Base-by-base conservation (phyloP, 2,113 vertebrate species). In the Cacatua alba region DNA sequence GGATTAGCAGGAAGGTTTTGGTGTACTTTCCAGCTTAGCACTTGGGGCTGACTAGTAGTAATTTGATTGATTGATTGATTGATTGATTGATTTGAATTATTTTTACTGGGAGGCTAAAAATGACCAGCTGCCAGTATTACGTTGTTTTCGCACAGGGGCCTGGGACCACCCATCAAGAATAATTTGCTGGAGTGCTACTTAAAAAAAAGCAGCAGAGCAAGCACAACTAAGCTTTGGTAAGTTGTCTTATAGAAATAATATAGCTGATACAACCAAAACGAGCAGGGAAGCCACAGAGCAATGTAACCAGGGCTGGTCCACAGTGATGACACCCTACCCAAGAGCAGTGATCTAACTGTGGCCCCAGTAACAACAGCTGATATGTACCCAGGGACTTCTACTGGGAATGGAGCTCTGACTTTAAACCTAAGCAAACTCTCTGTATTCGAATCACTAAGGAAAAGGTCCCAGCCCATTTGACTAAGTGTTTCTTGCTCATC, bases 351-450 rank as follows among this genome's bases (percentile, higher is more conserved):
- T 13, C 20, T 12, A 35, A 10, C 26, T 65, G 17, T 49, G 39
- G 49, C 14, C 31, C 5, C 53, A 44, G 31, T 8, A 63, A n/a
- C 10, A 48, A 23, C 16, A 75, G 13, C 29, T 70, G 39, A 9
- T 15, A 20, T 0, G 1, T 14, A 33, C n/a, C 23, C 33, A 35
- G 24, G 20, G 3, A 6, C 7, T 60, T 5, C 7, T 16, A 33
- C 7, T 8, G 23, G 51, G 26, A 75, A 57, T 7, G 29, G 17
- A 86, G 24, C n/a, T 64, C 57, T 49, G 46, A 46, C 24, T 82
- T 78, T 20, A 19, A 55, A 55, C 28, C 35, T 20, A 26, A 90
- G 29, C 24, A 71, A 78, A 55, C 19, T 86, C 33, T 28, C 23
- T 3, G 0, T 31, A 3, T 60, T 39, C 52, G 62, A 71, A 26